A percentile compares a stretch with the other conserved stretches of the same genome.
These are phyloP conservation scores for Oikopleura vanhoeffeni DNA, from an alignment of 23 tunicate genomes.

Conservation along the genomic window DNA sequence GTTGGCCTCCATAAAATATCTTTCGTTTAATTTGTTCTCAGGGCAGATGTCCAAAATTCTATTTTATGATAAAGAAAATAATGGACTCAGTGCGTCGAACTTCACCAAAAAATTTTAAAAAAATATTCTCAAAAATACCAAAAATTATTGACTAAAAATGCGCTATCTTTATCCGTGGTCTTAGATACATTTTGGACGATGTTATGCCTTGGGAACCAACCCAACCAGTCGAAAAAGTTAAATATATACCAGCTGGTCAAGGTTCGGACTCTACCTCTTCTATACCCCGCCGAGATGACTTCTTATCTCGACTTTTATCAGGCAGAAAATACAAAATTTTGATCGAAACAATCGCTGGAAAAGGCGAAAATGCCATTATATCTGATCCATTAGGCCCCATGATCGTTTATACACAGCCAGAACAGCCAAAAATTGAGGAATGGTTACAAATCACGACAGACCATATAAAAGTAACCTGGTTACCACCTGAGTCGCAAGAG, in stretches of 20 bases:
- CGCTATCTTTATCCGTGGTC: too few species aligned
- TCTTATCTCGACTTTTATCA: background rate
- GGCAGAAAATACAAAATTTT: background rate
- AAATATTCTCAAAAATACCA: too few species aligned
- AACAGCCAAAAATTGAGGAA: conserved; percentile 21
- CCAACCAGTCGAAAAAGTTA: background rate
- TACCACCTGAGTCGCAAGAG: conserved; percentile 7
- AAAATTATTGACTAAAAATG: too few species aligned
- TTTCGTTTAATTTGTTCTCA: too few species aligned
- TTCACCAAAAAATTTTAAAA: too few species aligned
- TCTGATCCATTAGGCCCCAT: background rate
- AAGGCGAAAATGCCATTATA: background rate
- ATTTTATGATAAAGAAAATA: too few species aligned
- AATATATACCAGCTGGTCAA: background rate
- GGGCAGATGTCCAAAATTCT: too few species aligned
- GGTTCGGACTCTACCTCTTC: background rate
- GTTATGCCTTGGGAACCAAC: background rate
- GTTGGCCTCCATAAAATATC: too few species aligned
- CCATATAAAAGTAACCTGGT: conserved; percentile 30
- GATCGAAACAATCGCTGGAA: background rate
- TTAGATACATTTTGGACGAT: background rate
- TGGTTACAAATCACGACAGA: conserved; percentile 45
- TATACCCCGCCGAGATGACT: background rate
- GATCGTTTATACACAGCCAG: conserved; percentile 19
- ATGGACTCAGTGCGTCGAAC: too few species aligned